Base-by-base conservation (phyloP, 2,888 invertebrate genomes). In the Nemoura dubitans region DNA sequence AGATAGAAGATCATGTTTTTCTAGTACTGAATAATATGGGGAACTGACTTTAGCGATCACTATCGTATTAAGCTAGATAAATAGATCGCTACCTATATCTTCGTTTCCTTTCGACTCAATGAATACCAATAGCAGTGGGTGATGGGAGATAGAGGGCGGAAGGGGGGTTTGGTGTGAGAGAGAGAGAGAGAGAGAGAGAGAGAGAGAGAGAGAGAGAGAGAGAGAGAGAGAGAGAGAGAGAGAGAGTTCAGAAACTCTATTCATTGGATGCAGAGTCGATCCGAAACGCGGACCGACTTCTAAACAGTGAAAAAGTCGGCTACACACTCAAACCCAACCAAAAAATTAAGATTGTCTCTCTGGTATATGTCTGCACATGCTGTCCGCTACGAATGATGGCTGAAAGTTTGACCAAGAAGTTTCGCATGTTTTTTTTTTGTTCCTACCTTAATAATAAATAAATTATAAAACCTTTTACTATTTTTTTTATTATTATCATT, bases 181-280 rank as follows among this genome's bases (percentile, higher is more conserved):
- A 76, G 76, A 25, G 76, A 76, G 25, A 76, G 5, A 76, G 76
- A 25, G 21, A 76, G 21, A 5, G 21, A 25, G 21, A 21, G 76
- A 76, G 76, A 76, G 21, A 16, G 76, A 25, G 76, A 76, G 76
- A 25, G 76, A 21, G 25, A 76, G 21, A 16, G 25, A 21, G 25
- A 76, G 21, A 16, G 76, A 25, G 76, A 76, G 76, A 25, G 76
- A 21, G 25, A 76, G 21, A 16, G 28, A 5, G 30, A 36, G 83
- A 83, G 42, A 25, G 42, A 83, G 36, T 83, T 83, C 83, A 21
- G 83, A 83, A 83, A 83, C 83, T 83, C 83, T 36, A 83, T 83
- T 83, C 83, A 83, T 83, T 83, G 29, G 83, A 83, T 83, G 83
- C 43, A 83, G 83, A 83, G 42, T 83, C 83, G 83, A 83, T 83